Percentiles rank a stretch among this genome's conserved stretches.
phyloP scores from a whole-genome alignment of 1,140 invertebrate species.

The Vanessa tameamea region DNA sequence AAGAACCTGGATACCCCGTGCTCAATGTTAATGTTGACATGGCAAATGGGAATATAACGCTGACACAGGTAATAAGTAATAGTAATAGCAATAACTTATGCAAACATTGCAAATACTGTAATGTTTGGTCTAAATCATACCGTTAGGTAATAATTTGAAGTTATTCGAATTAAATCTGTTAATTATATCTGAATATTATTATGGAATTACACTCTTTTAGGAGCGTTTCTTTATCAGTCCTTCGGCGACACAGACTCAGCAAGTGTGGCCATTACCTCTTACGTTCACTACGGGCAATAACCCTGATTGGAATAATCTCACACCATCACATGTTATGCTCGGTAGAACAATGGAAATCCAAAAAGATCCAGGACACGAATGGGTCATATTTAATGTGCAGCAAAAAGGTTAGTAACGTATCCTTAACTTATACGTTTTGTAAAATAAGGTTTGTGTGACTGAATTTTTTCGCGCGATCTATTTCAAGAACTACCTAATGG shows the following conservation, averaged over 20 bases:
- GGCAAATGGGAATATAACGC: constrained; percentile 56
- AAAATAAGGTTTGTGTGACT: no score
- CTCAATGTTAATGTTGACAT: constrained; percentile 81
- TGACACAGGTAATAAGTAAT: constrained; percentile 72
- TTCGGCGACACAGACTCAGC: constrained; percentile 45
- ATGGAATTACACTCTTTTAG: constrained; percentile 36
- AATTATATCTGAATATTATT: not conserved
- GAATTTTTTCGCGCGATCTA: no score
- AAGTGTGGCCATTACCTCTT: constrained; percentile 83
- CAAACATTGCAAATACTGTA: not conserved
- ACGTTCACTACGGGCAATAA: constrained; percentile 80
- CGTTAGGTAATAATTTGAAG: no score
- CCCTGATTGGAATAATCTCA: constrained; percentile 81
- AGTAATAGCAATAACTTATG: not conserved
- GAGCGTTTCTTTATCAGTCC: constrained; percentile 68
- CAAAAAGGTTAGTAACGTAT: constrained; percentile 79
- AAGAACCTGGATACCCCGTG: constrained; percentile 88
- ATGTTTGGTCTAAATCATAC: not conserved
- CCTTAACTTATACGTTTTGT: no score
- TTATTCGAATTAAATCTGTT: no score
- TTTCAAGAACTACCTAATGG: no score
- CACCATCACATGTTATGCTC: constrained; percentile 76
- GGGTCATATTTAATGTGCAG: constrained; percentile 87
- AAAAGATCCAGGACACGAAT: constrained; percentile 76
- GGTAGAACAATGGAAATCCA: constrained; percentile 47